Conservation (phyloP, 2,113 vertebrate species). For the Grallaria varia region DNA sequence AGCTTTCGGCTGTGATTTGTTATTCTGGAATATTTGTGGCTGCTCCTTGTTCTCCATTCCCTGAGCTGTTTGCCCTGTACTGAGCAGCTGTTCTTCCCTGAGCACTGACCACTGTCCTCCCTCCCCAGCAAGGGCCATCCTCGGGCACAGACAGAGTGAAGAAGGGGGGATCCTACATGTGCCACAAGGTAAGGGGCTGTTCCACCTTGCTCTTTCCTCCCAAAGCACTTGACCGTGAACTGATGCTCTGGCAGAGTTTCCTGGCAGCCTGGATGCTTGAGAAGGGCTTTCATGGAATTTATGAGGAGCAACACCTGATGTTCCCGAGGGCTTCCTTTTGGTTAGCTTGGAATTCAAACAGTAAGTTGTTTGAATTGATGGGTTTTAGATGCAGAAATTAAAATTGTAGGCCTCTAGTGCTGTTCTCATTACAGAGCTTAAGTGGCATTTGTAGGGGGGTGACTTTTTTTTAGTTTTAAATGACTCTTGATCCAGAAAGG, state of each 20-base stretch:
- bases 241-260: background rate
- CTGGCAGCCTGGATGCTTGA: background rate
- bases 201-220: background rate
- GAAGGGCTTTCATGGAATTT: background rate
- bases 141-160: conserved; percentile 90
- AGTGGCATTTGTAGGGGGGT: background rate
- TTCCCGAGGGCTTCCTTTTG: background rate
- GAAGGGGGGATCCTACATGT: conserved; percentile 99
- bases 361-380: background rate
- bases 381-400: background rate
- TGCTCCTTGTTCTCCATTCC: fast-evolving
- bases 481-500: background rate
- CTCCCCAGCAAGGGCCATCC: conserved; percentile 81
- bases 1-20: background rate
- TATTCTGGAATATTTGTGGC: background rate
- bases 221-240: background rate
- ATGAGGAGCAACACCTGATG: background rate
- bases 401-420: background rate
- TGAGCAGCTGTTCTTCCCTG: background rate
- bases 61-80: background rate
- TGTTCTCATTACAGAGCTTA: background rate
- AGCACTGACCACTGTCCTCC: background rate
- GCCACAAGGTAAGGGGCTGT: conserved; percentile 85
- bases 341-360: background rate
- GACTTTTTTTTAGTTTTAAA: background rate